These are phyloP conservation scores for Tauraco erythrolophus DNA, from an alignment of 2,113 vertebrate genomes.

Conservation along the genomic window DNA sequence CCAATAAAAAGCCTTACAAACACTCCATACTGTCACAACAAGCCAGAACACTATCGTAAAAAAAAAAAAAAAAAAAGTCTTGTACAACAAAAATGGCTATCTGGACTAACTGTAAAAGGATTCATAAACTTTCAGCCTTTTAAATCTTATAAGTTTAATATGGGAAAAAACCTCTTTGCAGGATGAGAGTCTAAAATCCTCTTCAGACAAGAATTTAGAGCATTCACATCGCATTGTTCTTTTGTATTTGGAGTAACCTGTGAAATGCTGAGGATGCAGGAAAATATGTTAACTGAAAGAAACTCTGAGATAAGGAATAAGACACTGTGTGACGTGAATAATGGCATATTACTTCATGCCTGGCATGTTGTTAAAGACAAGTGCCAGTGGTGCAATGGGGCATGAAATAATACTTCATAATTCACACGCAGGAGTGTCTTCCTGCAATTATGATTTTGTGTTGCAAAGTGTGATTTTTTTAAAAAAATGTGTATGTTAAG, in stretches of 20 bases:
- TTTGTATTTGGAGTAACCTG: neutral
- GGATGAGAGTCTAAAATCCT: neutral
- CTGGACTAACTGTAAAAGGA: neutral
- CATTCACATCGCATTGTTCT: neutral
- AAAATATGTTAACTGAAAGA: neutral
- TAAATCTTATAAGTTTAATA: neutral
- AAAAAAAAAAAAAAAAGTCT: neutral
- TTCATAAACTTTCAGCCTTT: neutral
- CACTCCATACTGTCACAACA: neutral
- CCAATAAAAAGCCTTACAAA: neutral
- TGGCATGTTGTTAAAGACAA: neutral
- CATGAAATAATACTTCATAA: constrained; percentile 18
- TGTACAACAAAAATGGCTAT: neutral
- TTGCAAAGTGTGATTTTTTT: neutral
- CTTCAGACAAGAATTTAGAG: neutral
- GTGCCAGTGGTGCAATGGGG: neutral
- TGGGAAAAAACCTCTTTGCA: neutral
- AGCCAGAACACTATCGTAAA: neutral
- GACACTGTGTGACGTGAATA: neutral
- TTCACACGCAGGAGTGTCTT: neutral
- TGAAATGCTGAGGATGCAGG: neutral
- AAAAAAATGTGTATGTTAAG: neutral
- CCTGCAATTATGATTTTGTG: neutral
- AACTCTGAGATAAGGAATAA: neutral
- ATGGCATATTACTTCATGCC: neutral